Base-by-base conservation (phyloP, 2,888 invertebrate species). In the Scaptodrosophila latifasciaeformis region DNA sequence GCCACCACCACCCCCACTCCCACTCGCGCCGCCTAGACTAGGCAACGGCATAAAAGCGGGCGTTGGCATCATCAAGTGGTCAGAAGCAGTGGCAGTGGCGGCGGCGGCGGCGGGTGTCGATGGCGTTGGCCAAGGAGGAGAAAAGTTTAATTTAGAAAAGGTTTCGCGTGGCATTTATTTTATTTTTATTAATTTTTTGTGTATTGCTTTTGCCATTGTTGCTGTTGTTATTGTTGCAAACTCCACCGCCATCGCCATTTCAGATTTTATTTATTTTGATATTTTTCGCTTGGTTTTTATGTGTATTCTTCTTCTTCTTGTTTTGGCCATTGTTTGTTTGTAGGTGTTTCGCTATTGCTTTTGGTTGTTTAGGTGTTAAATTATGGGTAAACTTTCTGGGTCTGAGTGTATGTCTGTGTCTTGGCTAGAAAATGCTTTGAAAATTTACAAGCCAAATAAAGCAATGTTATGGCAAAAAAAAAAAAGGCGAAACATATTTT, bases 101-200 rank as follows among this genome's bases (percentile, higher is more conserved):
- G 30, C 40, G 39, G n/a, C n/a, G n/a, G n/a, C n/a, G n/a, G n/a
- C n/a, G n/a, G n/a, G n/a, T n/a, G n/a, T n/a, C n/a, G n/a, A n/a
- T n/a, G n/a, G n/a, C n/a, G n/a, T n/a, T 51, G 55, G 37, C 30
- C 21, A 39, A 37, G 34, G 27, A 43, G 29, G 35, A 65, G 34
- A 59, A 80, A 77, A 75, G 80, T 75, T 75, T 72, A 79, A 72
- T 72, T 72, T 79, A 72, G 79, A 72, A 79, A 72, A 72, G 66
- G 69, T 70, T 75, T 59, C 19, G 45, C n/a, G n/a, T 9, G 12
- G 21, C n/a, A 68, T 59, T 48, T 39, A 49, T 49, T 49, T 44
- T 17, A 3, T 21, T 35, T 34, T 18, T 44, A 10, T 30, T 29
- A 17, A 30, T 31, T 31, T 34, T 13, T 17, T 21, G 27, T 40